Base-by-base conservation (phyloP, 2,797 vertebrate species). In the Eptatretus atami region DNA sequence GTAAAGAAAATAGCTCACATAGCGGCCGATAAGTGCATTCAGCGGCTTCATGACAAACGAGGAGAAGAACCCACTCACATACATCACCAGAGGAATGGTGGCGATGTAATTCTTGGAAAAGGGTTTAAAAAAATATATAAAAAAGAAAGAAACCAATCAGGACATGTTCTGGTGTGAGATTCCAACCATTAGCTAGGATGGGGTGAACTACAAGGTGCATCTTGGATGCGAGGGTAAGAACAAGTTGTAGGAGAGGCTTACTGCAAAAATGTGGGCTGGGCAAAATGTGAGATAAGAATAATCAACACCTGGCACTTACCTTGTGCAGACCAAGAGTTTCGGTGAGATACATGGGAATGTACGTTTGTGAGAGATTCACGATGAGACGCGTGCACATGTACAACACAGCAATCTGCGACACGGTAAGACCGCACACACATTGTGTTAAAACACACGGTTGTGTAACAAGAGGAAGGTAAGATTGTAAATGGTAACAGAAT, bases 351-450 rank as follows among this genome's bases (percentile, higher is more conserved):
- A 88, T 86, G 53, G 83, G 77, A 6, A 94, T 84, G 76, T 88
- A 95, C 0, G 83, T 81, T 76, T 95, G 88, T 2, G 88, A 93
- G 66, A 95, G 76, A 69, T 93, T 95, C 67, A 94, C 82, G 0
- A 93, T 88, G 11, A 95, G 75, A 64, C 88, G 76, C 1, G 87
- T 94, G 66, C 71, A 77, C 87, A 95, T 95, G 73, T 95, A 95
- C 64, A 95, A 77, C 64, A 79, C 2, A 0, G 86, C 85, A 12
- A 93, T 83, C 88, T 95, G 64, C 6, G 68, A 66, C 10, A 63
- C 61, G 63, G 15, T 24, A 44, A 15, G 60, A 6, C 57, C 6
- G 1, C 3, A 8, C 63, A 64, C 31, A 44, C 31, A 44, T 44
- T 44, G 31, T 3, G 31, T 44, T 44, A 44, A 44, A n/a, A n/a